phyloP scores from a whole-genome alignment of 1,140 invertebrate genomes.

The Limonius californicus region DNA sequence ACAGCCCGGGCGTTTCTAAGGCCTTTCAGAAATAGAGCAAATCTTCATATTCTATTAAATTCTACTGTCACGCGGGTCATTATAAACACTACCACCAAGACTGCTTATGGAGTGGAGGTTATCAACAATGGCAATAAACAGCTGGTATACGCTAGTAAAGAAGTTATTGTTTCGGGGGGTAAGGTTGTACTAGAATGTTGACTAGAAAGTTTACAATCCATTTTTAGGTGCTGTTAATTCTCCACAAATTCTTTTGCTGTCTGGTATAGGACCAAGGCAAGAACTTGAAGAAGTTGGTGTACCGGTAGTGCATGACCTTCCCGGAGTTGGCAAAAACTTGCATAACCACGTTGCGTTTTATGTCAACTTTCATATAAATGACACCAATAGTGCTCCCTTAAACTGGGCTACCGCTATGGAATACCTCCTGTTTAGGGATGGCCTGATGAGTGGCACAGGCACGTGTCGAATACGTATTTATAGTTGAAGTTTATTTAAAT shows the following conservation, averaged over 20 bases:
- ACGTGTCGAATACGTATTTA: too few relatives aligned
- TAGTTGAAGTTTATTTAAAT: too few relatives aligned
- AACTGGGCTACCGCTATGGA: conserved; percentile 88
- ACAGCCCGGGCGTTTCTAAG: conserved; percentile 76
- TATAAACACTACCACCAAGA: conserved; percentile 63
- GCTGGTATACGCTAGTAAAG: conserved; percentile 57
- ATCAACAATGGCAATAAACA: conserved; percentile 56
- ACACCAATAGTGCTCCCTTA: conserved; percentile 73
- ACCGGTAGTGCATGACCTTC: conserved; percentile 67
- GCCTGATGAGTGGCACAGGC: conserved; percentile 80
- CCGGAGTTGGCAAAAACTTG: conserved; percentile 82
- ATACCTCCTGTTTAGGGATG: conserved; percentile 77
- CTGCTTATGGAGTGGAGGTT: conserved; percentile 67
- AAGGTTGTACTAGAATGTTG: not conserved
- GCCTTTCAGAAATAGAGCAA: conserved; percentile 68
- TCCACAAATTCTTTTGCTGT: conserved; percentile 78
- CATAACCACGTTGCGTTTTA: conserved; percentile 83
- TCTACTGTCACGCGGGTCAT: conserved; percentile 68
- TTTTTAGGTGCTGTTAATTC: conserved; percentile 70
- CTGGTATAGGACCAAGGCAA: conserved; percentile 74
- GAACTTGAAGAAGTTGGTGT: conserved; percentile 64
- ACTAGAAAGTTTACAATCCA: not conserved
- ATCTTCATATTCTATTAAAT: conserved; percentile 75
- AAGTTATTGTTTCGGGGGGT: conserved; percentile 64
- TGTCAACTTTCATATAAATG: conserved; percentile 73